Evolutionary conservation across 2,797 vertebrate genomes (phyloP), one percentile per base, ranked within the genome.

Genomic region (Propithecus perrieri): DNA sequence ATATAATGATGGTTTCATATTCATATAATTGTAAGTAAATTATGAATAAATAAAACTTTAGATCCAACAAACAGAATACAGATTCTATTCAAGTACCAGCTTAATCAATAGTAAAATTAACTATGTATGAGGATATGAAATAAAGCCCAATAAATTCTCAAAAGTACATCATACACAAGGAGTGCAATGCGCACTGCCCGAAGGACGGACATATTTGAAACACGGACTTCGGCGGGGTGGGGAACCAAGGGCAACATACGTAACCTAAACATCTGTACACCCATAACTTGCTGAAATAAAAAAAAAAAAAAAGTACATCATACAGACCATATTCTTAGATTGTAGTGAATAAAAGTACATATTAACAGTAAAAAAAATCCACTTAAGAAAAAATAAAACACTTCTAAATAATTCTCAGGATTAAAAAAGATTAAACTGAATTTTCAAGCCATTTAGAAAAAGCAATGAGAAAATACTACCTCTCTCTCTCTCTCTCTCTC

Each of bases 1-100:
- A n/a, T 61, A 35, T 71, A 35, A 67, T 65, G 15, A 24, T 91
- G 48, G 30, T 30, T 59, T 87, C n/a, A 48, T 48, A 61, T 61
- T 76, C 26, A 53, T 57, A 83, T 67, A 57, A 84, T 46, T 89
- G 48, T 67, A 28, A 92, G 41, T 84, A 72, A 83, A 90, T 63
- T 91, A 81, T 24, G 43, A 55, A 81, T 84, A 71, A 63, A 80
- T 85, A 74, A 86, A 90, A 90, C 75, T 89, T 85, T 80, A 75
- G 24, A 33, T 14, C 74, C 28, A 83, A 91, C 26, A 84, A 95
- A 79, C 10, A 63, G 22, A 84, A 76, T 50, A 65, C 4, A 71
- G 28, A 50, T 50, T 59, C 22, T 91, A 84, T 85, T 93, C 53
- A 94, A 95, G 38, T 50, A 28, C 17, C 30, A 74, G 57, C 7